Conservation (phyloP, 2,113 vertebrate genomes). For the Ondatra zibethicus region DNA sequence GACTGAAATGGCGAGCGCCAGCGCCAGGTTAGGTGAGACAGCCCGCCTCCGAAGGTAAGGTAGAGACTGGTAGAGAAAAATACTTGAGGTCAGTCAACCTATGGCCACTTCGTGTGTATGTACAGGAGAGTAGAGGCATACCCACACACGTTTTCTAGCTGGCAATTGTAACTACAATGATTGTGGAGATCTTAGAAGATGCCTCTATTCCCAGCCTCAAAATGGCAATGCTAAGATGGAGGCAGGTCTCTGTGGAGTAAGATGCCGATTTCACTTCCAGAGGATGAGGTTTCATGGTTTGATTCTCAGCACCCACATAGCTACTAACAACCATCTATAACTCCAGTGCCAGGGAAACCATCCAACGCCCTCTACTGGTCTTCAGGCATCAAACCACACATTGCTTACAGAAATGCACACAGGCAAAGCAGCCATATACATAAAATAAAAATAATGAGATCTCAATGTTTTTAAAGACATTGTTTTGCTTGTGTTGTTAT, state of each 20-base stretch:
- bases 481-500: background rate
- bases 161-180: background rate
- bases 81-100: background rate
- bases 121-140: background rate
- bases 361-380: background rate
- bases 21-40: background rate
- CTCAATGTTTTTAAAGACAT: background rate
- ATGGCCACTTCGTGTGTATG: background rate
- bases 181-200: background rate
- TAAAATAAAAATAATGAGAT: background rate
- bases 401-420: background rate
- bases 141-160: background rate
- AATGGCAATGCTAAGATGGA: background rate
- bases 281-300: background rate
- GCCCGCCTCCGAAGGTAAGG: background rate
- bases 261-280: background rate
- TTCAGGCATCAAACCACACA: background rate
- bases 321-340: background rate
- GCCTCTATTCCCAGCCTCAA: constrained; percentile 25
- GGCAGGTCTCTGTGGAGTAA: background rate
- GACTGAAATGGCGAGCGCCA: background rate
- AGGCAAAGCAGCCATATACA: background rate
- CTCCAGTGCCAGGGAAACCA: background rate
- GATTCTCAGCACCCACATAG: background rate
- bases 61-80: background rate